Conservation (phyloP, 2,113 vertebrate genomes). For the Pantherophis guttatus region DNA sequence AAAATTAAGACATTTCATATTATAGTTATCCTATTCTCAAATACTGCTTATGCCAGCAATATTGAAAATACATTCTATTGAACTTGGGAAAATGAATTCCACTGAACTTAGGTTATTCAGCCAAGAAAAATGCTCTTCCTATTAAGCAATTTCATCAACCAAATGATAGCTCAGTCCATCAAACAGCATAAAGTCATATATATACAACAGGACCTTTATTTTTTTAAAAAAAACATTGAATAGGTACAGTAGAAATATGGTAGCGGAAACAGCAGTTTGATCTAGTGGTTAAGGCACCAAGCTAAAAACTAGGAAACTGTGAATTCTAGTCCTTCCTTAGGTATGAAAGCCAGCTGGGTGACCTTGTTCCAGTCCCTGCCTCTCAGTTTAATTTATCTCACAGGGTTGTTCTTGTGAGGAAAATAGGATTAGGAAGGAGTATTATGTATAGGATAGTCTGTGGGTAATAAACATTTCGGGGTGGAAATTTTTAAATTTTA, state of each 20-base stretch:
- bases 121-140: background rate
- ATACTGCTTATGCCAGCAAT: background rate
- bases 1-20: background rate
- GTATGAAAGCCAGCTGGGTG: background rate
- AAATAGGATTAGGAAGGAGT: background rate
- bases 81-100: background rate
- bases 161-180: background rate
- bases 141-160: background rate
- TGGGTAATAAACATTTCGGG: background rate
- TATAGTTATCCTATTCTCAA: background rate
- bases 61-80: background rate
- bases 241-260: background rate
- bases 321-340: background rate
- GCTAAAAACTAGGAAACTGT: no score
- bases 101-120: background rate
- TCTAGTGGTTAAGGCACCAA: no score
- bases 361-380: background rate
- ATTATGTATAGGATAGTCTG: background rate
- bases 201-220: background rate
- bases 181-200: background rate
- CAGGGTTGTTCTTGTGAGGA: background rate
- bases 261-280: background rate
- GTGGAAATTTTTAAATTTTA: background rate
- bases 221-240: background rate
- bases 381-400: background rate